Evolutionary conservation across 2,113 vertebrate species (phyloP), one percentile per base, ranked within the genome.

Genomic region (Thomomys bottae): DNA sequence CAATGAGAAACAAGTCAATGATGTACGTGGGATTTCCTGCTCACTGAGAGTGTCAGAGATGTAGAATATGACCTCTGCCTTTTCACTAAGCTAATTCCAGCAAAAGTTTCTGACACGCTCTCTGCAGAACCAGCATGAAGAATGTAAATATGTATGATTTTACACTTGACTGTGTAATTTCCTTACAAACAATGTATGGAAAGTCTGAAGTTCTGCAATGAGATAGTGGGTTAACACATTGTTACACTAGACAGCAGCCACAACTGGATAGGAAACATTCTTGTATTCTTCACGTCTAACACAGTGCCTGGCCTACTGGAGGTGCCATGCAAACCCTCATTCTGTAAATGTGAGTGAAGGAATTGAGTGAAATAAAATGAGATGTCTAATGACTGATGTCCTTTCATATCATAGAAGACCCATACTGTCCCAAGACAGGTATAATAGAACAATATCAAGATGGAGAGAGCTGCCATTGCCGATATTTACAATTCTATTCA

Each of bases 361-460:
- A 59, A 77, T 15, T 6, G 28, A 32, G 4, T 80, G 49, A 59
- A 64, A 38, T 0, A 36, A 24, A 91, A 32, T 1, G 78, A 92
- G 94, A 26, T 87, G 86, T 12, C 45, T 36, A 71, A 28, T 0
- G 68, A 30, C 90, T 88, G 38, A 88, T 95, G 81, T 92, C 68
- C 87, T 93, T 92, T 82, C 66, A 92, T 83, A 75, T 1, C 20
- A 78, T 64, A 42, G 81, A 92, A 96, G 84, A 80, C 84, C 73
- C 61, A 95, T 94, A 38, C 71, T 68, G 70, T 85, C 83, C 87
- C 68, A 71, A 66, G 59, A 82, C 63, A 80, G 64, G 49, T 71
- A 87, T 61, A 23, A 30, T 77, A 93, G 95, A 96, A 71, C 71
- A 95, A 94, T 76, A 73, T 92, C 87, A 66, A 93, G 73, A 68